Percentiles rank a stretch among this genome's conserved stretches.
phyloP scores from a whole-genome alignment of 2,113 vertebrate genomes.

The Mesoclemmys tuberculata region DNA sequence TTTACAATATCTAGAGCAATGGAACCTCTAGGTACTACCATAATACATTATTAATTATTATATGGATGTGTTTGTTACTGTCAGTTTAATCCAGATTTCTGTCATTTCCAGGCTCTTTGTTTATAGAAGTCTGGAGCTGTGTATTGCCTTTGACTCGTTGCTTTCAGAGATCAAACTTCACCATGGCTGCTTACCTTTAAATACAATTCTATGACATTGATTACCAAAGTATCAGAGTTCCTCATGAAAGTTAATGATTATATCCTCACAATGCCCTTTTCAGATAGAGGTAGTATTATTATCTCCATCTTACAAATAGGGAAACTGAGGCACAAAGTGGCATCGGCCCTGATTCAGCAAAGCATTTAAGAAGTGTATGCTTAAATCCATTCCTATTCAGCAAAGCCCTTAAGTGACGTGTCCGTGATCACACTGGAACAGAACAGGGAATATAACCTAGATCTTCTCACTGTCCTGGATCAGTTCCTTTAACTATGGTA shows the following conservation, averaged over 20 bases:
- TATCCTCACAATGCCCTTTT: neutral
- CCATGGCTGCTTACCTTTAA: neutral
- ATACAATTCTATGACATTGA: neutral
- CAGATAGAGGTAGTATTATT: accelerated
- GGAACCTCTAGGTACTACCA: neutral
- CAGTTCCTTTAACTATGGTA: neutral
- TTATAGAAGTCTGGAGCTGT: neutral
- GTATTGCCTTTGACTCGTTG: accelerated
- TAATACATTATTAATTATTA: neutral
- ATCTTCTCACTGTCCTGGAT: neutral
- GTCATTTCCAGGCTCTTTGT: neutral
- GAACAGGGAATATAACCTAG: neutral
- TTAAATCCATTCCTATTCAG: neutral
- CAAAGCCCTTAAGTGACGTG: neutral
- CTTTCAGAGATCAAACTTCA: neutral
- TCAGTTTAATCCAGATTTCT: neutral
- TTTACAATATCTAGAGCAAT: neutral
- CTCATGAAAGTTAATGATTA: neutral
- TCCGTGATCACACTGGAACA: neutral
- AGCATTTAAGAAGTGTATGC: conserved; percentile 1
- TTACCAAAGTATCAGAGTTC: neutral
- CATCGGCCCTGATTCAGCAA: neutral
- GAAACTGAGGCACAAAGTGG: neutral
- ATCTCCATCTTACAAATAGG: accelerated
- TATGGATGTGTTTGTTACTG: neutral